Evolutionary conservation across 2,113 vertebrate species (phyloP).

Genomic region (Hemichromis elongatus): DNA sequence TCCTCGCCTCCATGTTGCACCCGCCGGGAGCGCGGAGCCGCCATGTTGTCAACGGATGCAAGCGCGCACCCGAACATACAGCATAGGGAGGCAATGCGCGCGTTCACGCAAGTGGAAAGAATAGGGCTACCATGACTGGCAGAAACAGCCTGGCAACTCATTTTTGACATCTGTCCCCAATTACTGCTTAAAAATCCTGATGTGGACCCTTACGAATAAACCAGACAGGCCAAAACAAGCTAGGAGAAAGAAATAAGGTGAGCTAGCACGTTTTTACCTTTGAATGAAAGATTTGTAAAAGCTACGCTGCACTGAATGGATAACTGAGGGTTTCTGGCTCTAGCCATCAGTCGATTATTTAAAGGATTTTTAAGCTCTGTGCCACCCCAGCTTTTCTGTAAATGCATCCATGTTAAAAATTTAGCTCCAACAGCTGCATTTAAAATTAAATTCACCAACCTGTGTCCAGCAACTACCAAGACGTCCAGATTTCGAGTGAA

Average conservation of each 20-base stretch:
- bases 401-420: neutral
- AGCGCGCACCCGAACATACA: neutral
- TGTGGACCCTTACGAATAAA: neutral
- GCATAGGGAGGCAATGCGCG: constrained; percentile 10
- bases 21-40: constrained; percentile 36
- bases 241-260: neutral
- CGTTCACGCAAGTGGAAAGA: neutral
- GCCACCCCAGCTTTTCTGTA: neutral
- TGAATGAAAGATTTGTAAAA: accelerated
- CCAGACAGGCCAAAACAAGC: neutral
- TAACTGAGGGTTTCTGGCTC: neutral
- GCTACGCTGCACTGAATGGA: neutral
- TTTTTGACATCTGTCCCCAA: neutral
- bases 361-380: neutral
- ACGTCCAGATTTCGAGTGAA: constrained; percentile 37
- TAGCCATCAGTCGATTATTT: neutral
- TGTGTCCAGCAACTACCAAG: constrained; percentile 24
- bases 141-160: constrained; percentile 11
- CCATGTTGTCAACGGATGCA: constrained; percentile 66
- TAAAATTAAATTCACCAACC: constrained; percentile 37
- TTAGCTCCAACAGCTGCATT: neutral
- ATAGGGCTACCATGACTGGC: constrained; percentile 38
- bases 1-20: constrained; percentile 68
- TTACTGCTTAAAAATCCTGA: neutral
- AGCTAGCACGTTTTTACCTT: constrained; percentile 7